These are phyloP conservation scores for Phalacrocorax brasilianus DNA, from an alignment of 2,113 vertebrate species.

Conservation along the genomic window DNA sequence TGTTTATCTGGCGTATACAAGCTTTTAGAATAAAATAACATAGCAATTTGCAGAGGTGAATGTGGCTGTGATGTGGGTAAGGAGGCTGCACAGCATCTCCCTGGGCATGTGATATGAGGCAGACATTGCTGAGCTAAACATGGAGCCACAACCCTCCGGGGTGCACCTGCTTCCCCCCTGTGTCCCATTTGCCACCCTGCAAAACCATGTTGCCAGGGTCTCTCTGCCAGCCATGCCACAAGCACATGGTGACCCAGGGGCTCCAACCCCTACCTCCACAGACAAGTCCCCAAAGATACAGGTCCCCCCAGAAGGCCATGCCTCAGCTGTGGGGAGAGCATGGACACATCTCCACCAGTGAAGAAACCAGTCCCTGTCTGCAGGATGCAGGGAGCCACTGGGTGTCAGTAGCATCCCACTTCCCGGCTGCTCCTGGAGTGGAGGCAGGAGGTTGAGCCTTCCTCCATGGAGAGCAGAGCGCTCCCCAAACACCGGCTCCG, in stretches of 20 bases:
- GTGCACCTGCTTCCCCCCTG: background rate
- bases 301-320: background rate
- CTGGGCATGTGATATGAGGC: fast-evolving
- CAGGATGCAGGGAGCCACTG: slow-evolving; percentile 42
- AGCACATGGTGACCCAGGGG: fast-evolving
- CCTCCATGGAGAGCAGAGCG: background rate
- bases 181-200: background rate
- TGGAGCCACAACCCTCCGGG: background rate
- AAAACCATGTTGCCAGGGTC: background rate
- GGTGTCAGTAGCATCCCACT: slow-evolving; percentile 65
- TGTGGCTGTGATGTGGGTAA: background rate
- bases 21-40: background rate
- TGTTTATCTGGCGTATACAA: background rate
- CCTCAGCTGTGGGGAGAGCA: background rate
- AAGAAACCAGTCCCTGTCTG: background rate
- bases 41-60: fast-evolving
- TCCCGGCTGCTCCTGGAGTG: background rate
- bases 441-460: background rate
- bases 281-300: fast-evolving
- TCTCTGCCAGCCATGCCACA: background rate
- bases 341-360: background rate
- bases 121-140: background rate
- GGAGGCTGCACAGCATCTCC: background rate
- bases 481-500: fast-evolving
- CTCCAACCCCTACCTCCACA: background rate